These are phyloP conservation scores for Rotaria socialis DNA, from an alignment of 2,888 invertebrate species.

Conservation along the genomic window DNA sequence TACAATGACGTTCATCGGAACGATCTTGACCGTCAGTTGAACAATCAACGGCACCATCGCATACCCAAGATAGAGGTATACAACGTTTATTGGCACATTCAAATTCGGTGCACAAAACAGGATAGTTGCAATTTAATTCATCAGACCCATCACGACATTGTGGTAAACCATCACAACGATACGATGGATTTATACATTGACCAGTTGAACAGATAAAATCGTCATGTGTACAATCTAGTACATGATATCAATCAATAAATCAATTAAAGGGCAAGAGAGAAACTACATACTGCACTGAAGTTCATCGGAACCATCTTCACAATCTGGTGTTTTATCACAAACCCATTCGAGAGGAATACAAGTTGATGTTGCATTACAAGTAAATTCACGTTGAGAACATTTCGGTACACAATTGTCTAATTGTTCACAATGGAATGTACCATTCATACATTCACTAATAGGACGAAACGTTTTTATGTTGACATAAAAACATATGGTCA, in stretches of 20 bases:
- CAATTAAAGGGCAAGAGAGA: neutral
- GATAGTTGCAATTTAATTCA: slow-evolving; percentile 36
- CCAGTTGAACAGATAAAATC: slow-evolving; percentile 29
- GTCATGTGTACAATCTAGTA: neutral
- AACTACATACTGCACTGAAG: neutral
- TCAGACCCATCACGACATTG: slow-evolving; percentile 36
- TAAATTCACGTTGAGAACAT: neutral
- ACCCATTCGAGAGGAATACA: neutral
- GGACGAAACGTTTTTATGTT: too few relatives aligned
- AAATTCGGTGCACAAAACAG: neutral
- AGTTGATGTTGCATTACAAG: neutral
- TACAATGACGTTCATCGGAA: slow-evolving; percentile 42
- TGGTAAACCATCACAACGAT: slow-evolving; percentile 37
- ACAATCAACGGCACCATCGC: slow-evolving; percentile 6
- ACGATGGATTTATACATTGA: neutral
- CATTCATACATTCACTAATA: slow-evolving; percentile 8
- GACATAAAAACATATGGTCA: neutral
- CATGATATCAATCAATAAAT: neutral
- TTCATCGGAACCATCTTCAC: slow-evolving; percentile 37
- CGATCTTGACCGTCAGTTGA: neutral
- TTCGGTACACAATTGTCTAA: neutral
- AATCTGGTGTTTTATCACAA: slow-evolving; percentile 35
- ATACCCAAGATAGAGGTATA: neutral
- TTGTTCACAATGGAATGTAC: neutral
- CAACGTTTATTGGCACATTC: slow-evolving; percentile 1